Conservation (phyloP, 2,888 invertebrate genomes). For the Eumacrocentrus americanus region DNA sequence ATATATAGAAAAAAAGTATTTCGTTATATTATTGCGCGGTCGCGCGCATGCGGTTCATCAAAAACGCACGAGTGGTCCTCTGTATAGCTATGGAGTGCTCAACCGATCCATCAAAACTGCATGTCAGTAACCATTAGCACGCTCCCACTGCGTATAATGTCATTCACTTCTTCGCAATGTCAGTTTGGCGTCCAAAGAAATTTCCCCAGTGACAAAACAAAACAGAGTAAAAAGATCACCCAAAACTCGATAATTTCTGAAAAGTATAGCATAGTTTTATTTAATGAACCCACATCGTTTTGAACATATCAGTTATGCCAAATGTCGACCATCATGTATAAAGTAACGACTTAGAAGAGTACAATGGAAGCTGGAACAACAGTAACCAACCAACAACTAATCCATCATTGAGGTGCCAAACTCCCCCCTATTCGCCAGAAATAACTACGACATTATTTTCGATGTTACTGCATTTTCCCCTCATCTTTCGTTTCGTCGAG, state of each 20-base stretch:
- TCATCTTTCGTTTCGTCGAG: conserved; percentile 35
- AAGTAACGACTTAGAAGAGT: conserved; percentile 21
- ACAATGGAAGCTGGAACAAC: conserved; percentile 43
- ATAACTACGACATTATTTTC: conserved; percentile 60
- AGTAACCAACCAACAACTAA: conserved; percentile 47
- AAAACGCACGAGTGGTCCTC: not conserved
- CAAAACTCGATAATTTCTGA: not conserved
- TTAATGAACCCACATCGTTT: no score
- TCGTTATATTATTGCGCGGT: not conserved
- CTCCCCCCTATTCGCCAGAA: conserved; percentile 52
- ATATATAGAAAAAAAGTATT: not conserved
- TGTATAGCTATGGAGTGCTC: conserved; percentile 37
- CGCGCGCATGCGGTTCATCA: not conserved
- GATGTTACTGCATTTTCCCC: conserved; percentile 43
- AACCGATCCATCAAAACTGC: conserved; percentile 68
- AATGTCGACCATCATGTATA: not conserved
- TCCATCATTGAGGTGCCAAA: conserved; percentile 60
- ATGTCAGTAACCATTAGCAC: conserved; percentile 71
- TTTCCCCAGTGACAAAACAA: conserved; percentile 21
- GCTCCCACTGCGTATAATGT: conserved; percentile 58
- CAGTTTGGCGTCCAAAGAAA: conserved; percentile 1
- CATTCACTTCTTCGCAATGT: conserved; percentile 32
- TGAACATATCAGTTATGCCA: not conserved
- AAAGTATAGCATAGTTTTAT: no score
- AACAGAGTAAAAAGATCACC: conserved; percentile 2